Conservation (phyloP, 37 sponge, comb jelly and placozoan species). For the Halisarca cf. caerulea region DNA sequence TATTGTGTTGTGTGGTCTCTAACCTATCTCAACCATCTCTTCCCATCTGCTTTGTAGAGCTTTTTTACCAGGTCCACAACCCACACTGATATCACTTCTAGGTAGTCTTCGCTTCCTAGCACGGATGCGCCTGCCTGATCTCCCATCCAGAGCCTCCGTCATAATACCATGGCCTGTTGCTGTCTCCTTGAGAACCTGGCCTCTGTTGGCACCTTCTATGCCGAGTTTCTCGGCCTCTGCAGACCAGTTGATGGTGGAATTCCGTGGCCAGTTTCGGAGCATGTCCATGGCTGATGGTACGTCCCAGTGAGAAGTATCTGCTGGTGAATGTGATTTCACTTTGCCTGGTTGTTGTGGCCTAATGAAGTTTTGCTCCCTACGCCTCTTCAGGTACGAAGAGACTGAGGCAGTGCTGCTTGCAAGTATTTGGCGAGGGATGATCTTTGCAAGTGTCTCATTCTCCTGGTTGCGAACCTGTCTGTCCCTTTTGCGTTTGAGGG, state of each 20-base stretch:
- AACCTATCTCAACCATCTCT: slow-evolving; percentile 9
- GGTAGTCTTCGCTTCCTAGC: not conserved
- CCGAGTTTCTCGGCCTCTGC: not conserved
- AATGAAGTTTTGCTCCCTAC: not conserved
- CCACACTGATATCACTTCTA: slow-evolving; percentile 24
- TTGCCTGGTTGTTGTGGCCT: not conserved
- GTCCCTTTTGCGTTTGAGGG: not conserved
- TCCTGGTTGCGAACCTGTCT: slow-evolving; percentile 4
- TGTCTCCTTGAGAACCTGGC: slow-evolving; percentile 37
- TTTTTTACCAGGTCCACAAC: not conserved
- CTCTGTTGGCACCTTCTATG: not conserved
- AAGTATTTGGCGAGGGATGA: not conserved
- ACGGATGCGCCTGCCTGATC: not conserved
- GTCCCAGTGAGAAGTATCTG: slow-evolving; percentile 2
- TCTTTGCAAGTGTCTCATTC: not conserved
- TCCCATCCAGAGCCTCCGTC: not conserved
- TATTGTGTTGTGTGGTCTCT: no score
- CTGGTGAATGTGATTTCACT: slow-evolving; percentile 22
- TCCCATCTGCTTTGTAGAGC: not conserved
- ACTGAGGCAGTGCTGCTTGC: not conserved
- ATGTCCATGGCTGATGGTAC: not conserved
- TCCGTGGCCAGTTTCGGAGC: slow-evolving; percentile 3
- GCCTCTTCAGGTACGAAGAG: not conserved
- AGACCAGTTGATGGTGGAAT: slow-evolving; percentile 23
- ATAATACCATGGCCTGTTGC: not conserved